Percentiles rank a stretch among this genome's conserved stretches.
phyloP scores from a whole-genome alignment of 2,888 invertebrate genomes.

The Tuberolachnus salignus region DNA sequence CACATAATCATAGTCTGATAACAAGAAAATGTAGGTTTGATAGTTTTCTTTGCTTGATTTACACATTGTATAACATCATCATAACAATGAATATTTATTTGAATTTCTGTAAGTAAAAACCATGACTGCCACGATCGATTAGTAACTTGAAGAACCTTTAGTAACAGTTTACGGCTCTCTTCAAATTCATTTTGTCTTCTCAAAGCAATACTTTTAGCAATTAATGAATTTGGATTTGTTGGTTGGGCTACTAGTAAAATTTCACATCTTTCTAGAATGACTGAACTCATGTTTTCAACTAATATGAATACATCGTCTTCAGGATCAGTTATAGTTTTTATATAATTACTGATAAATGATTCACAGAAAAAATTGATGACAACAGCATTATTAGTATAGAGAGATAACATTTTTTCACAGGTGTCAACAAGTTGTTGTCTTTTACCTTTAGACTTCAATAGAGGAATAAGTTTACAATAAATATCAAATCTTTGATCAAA shows the following conservation, averaged over 20 bases:
- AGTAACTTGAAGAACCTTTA: slow-evolving; percentile 40
- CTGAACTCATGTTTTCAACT: slow-evolving; percentile 39
- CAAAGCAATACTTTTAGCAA: slow-evolving; percentile 49
- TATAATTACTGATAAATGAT: slow-evolving; percentile 45
- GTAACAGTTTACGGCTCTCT: slow-evolving; percentile 41
- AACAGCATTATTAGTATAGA: slow-evolving; percentile 31
- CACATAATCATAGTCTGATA: slow-evolving; percentile 45
- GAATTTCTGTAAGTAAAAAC: slow-evolving; percentile 49
- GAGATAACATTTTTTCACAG: slow-evolving; percentile 44
- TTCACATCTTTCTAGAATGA: slow-evolving; percentile 31
- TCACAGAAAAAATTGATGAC: slow-evolving; percentile 47
- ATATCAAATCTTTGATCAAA: slow-evolving; percentile 46
- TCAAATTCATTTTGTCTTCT: slow-evolving; percentile 32
- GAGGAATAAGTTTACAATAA: slow-evolving; percentile 50
- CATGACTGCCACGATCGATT: slow-evolving; percentile 47
- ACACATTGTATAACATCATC: slow-evolving; percentile 47
- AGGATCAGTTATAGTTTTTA: slow-evolving; percentile 32
- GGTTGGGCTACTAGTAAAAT: slow-evolving; percentile 34
- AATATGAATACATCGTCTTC: slow-evolving; percentile 20
- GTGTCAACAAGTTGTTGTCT: slow-evolving; percentile 28
- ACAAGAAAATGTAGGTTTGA: slow-evolving; percentile 52
- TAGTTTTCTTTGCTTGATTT: slow-evolving; percentile 40
- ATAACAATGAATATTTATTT: slow-evolving; percentile 40
- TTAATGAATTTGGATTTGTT: slow-evolving; percentile 49
- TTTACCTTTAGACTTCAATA: slow-evolving; percentile 44